phyloP scores from a whole-genome alignment of 1,140 invertebrate genomes.

The Tenebrio molitor region DNA sequence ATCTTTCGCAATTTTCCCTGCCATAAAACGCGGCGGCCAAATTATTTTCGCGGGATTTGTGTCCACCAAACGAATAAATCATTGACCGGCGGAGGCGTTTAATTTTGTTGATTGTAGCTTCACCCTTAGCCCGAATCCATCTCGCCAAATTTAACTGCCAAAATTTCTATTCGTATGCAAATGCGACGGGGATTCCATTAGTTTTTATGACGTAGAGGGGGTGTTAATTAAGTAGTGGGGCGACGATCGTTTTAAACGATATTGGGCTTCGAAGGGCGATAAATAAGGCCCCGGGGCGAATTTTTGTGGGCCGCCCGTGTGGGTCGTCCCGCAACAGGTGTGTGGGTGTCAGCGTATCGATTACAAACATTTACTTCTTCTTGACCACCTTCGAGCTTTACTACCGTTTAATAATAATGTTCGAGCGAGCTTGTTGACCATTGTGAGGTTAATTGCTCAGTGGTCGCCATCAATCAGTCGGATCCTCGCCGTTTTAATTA shows the following conservation, averaged over 20 bases:
- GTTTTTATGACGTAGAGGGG: not conserved
- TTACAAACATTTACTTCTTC: slow-evolving; percentile 22
- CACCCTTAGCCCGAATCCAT: slow-evolving; percentile 1
- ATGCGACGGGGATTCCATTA: not conserved
- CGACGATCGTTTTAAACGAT: slow-evolving; percentile 8
- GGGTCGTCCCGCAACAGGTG: slow-evolving; percentile 33
- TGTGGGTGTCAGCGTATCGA: slow-evolving; percentile 38
- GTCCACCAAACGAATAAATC: not conserved
- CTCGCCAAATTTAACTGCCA: slow-evolving; percentile 2
- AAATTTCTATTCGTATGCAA: slow-evolving; percentile 8
- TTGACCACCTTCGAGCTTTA: slow-evolving; percentile 27
- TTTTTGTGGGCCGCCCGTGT: slow-evolving; percentile 9
- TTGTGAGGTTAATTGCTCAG: not conserved
- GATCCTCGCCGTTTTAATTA: not conserved
- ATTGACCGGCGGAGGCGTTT: not conserved
- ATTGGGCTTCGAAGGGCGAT: not conserved
- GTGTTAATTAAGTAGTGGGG: slow-evolving; percentile 7
- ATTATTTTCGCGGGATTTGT: slow-evolving; percentile 2
- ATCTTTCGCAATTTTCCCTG: not conserved
- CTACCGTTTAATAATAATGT: slow-evolving; percentile 36
- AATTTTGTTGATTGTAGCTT: slow-evolving; percentile 7
- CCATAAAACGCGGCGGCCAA: not conserved
- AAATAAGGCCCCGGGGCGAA: not conserved
- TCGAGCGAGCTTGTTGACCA: not conserved
- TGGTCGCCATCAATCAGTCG: not conserved